These are phyloP conservation scores for Eutolmus rufibarbis DNA, from an alignment of 2,888 invertebrate genomes.

Conservation along the genomic window DNA sequence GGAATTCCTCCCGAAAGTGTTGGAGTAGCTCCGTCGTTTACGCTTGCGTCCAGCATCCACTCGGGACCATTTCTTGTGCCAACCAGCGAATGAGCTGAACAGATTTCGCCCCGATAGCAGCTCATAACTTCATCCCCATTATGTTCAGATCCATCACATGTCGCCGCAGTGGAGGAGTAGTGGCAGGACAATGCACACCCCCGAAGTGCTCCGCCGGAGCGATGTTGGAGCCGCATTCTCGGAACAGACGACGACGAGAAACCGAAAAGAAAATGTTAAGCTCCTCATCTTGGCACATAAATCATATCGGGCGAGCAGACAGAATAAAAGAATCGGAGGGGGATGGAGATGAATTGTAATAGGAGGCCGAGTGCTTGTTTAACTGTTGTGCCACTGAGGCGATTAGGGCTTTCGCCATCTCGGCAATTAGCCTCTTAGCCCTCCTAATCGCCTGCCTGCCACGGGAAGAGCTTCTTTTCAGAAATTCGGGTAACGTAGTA, in stretches of 20 bases:
- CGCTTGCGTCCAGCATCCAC: conserved; percentile 17
- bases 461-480: neutral
- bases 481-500: neutral
- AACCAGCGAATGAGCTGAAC: neutral
- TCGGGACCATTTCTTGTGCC: neutral
- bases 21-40: conserved; percentile 1
- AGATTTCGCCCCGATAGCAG: neutral
- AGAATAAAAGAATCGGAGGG: neutral
- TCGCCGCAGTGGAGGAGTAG: neutral
- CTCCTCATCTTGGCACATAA: conserved; percentile 29
- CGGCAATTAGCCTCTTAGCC: conserved; percentile 3
- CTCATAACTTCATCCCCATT: conserved; percentile 19
- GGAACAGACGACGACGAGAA: neutral
- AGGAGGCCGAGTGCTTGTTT: neutral
- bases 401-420: neutral
- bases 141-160: conserved; percentile 34
- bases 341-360: neutral
- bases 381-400: neutral
- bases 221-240: neutral
- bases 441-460: neutral
- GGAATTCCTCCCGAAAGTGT: neutral
- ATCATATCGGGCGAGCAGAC: conserved; percentile 31
- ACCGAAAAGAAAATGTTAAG: conserved; percentile 17
- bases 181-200: conserved; percentile 12
- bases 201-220: neutral